A percentile compares a stretch with the other conserved stretches of the same genome.
These are phyloP conservation scores for Rotaria magnacalcarata DNA, from an alignment of 2,888 invertebrate genomes.

Conservation along the genomic window DNA sequence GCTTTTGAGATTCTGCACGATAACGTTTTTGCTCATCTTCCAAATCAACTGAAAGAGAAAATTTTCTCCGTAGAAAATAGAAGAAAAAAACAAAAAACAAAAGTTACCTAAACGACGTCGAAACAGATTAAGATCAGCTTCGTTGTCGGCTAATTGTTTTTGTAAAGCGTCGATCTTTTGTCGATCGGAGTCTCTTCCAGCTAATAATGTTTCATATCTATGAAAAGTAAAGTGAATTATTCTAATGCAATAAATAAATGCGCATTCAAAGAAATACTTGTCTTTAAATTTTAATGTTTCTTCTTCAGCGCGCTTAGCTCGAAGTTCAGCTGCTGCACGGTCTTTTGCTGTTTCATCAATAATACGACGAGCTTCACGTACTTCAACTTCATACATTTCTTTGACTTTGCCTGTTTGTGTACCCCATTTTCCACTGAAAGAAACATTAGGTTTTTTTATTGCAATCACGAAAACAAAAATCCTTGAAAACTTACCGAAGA, in stretches of 20 bases:
- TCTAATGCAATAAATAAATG: neutral
- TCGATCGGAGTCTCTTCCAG: conserved; percentile 45
- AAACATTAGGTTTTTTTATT: no score
- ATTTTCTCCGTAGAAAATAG: neutral
- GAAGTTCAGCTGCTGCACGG: conserved; percentile 26
- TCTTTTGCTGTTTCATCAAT: conserved; percentile 61
- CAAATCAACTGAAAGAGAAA: conserved; percentile 27
- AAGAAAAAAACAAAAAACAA: neutral
- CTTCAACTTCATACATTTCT: conserved; percentile 61
- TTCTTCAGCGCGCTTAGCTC: conserved; percentile 40
- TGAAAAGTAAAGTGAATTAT: neutral
- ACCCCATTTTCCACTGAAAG: conserved; percentile 51
- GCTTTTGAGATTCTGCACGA: conserved; percentile 43
- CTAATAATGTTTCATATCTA: conserved; percentile 37
- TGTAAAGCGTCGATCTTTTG: conserved; percentile 53
- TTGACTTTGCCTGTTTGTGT: conserved; percentile 57
- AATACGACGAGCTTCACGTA: conserved; percentile 61
- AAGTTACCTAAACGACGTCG: conserved; percentile 49
- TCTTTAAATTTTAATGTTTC: conserved; percentile 31
- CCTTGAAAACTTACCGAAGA: conserved; percentile 48
- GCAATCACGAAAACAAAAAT: neutral
- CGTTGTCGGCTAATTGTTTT: conserved; percentile 52
- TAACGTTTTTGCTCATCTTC: conserved; percentile 45
- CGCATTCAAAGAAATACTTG: neutral
- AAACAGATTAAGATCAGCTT: conserved; percentile 54